Evolutionary conservation across 1,140 invertebrate genomes (phyloP), one percentile per base, ranked within the genome.

Genomic region (Drosophila orosa): DNA sequence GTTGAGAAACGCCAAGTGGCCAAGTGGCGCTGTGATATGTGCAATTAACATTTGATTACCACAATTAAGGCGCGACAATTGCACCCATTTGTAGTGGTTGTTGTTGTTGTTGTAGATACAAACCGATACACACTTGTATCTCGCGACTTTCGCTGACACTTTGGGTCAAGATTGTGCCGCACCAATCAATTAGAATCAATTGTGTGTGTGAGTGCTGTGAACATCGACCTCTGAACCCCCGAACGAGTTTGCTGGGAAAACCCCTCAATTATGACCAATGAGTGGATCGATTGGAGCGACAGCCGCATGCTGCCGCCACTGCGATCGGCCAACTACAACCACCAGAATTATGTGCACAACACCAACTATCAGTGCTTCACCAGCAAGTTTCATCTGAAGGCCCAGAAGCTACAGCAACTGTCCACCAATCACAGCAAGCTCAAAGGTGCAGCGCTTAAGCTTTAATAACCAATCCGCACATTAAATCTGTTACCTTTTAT

Each of bases 211-310:
- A 15, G 50, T 52, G 48, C 22, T 52, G 50, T 90, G 74, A 90
- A 79, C 68, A 90, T 78, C 68, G 79, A 90, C 86, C 68, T 86
- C 69, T 86, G 69, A 79, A 79, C 82, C 79, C 69, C 62, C 84
- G 47, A 79, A 66, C 45, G 47, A 77, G 42, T 47, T 56, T 33
- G 39, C 55, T 44, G 42, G 39, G 24, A 45, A 65, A 61, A 71
- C 35, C 50, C 31, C 61, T 56, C 39, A 57, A 83, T 79, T 72
- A 92, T 92, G 91, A 92, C 91, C 80, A 92, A 92, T 83, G 91
- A 92, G 65, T 92, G 91, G 91, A 92, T 92, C 61, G 91, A 92
- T 85, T 92, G 91, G 91, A 80, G 79, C 55, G 91, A 92, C 76
- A 80, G 80, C 68, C 90, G 91, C 59, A 79, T 92, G 79, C 74